Evolutionary conservation across 1,140 invertebrate genomes (phyloP).

Genomic region (Drosophila willistoni): DNA sequence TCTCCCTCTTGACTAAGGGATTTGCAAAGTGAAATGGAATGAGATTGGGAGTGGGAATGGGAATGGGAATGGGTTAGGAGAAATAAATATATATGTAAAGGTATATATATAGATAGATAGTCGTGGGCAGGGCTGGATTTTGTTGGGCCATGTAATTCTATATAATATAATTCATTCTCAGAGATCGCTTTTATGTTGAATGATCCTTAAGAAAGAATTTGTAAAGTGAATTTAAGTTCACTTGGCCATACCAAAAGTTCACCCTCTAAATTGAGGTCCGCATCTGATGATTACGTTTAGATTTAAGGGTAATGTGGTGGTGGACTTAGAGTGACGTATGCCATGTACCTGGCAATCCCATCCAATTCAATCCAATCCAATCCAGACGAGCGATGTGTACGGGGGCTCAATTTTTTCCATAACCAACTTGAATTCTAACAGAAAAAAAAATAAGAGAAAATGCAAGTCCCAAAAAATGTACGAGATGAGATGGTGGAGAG

Average conservation of each 20-base stretch:
- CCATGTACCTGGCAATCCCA: slow-evolving; percentile 16
- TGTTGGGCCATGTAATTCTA: too few relatives aligned
- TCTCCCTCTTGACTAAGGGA: slow-evolving; percentile 1
- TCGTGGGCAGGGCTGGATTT: not conserved
- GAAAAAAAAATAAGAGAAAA: not conserved
- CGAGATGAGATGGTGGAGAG: too few relatives aligned
- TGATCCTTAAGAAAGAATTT: too few relatives aligned
- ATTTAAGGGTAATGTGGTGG: not conserved
- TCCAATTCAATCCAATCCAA: not conserved
- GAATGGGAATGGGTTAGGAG: slow-evolving; percentile 32
- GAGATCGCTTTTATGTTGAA: too few relatives aligned
- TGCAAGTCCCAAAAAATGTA: not conserved
- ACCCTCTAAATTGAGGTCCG: not conserved
- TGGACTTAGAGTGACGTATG: slow-evolving; percentile 21
- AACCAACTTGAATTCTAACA: slow-evolving; percentile 17
- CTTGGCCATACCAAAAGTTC: too few relatives aligned
- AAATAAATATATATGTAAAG: not conserved
- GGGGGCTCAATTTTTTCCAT: slow-evolving; percentile 17
- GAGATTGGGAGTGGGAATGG: not conserved
- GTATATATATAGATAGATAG: slow-evolving; percentile 2
- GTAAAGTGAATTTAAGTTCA: too few relatives aligned
- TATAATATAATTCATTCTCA: too few relatives aligned
- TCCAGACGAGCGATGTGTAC: slow-evolving; percentile 17
- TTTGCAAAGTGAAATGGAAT: not conserved
- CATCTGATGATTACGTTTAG: not conserved